Evolutionary conservation across 2,113 vertebrate species (phyloP).

Genomic region (Seriola quinqueradiata): DNA sequence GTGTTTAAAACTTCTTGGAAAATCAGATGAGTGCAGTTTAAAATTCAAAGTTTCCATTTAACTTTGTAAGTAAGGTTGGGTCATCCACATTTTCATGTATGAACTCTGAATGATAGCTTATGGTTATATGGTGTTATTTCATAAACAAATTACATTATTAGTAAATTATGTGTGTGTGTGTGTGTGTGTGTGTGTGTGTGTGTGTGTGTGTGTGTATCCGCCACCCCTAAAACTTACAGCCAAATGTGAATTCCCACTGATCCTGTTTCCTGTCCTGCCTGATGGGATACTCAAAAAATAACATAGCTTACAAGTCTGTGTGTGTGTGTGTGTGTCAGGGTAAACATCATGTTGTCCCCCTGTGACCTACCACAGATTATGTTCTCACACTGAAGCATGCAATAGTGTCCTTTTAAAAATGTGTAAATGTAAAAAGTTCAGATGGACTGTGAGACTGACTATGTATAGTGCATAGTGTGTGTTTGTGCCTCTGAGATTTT

Average conservation of each 20-base stretch:
- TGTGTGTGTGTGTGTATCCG: not conserved
- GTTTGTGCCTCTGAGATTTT: not conserved
- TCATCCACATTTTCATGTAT: not conserved
- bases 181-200: constrained; percentile 20
- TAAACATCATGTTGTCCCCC: not conserved
- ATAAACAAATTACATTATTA: not conserved
- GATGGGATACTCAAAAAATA: constrained; percentile 27
- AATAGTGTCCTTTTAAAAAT: not conserved
- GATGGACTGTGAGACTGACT: not conserved
- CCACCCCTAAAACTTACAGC: constrained; percentile 7
- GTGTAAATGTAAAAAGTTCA: not conserved
- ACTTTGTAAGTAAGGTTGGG: not conserved
- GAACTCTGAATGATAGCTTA: not conserved
- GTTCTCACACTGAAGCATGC: not conserved
- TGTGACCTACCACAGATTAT: not conserved
- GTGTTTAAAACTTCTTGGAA: not conserved
- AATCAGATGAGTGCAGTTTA: not conserved
- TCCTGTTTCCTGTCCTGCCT: constrained; percentile 15
- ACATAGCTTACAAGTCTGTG: constrained; percentile 3
- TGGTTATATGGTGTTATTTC: not conserved
- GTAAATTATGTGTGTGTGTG: not conserved
- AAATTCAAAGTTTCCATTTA: not conserved
- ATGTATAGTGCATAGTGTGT: not conserved
- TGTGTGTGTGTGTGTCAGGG: not conserved
- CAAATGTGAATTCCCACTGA: constrained; percentile 41